Percentiles rank a stretch among this genome's conserved stretches.
These are phyloP conservation scores for Ischnura elegans DNA, from an alignment of 2,888 invertebrate genomes.

Conservation along the genomic window DNA sequence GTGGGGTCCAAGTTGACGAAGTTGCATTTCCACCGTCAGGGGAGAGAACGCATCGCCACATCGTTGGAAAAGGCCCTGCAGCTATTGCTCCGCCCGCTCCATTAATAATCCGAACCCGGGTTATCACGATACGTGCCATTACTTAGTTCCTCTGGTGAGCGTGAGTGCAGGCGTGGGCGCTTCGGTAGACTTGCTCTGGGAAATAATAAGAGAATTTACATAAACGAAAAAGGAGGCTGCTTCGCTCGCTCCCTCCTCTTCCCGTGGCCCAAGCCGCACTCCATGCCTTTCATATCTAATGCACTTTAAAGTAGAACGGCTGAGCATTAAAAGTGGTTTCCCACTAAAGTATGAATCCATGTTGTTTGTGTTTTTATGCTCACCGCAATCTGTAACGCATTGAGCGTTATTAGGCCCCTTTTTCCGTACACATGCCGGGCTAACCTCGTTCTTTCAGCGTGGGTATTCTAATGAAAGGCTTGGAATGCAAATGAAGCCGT, in stretches of 20 bases:
- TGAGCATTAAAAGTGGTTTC: slow-evolving; percentile 3
- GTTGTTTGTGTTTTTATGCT: background rate
- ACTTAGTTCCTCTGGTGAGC: background rate
- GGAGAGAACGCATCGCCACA: background rate
- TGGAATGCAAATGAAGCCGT: background rate
- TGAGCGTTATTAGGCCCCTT: slow-evolving; percentile 9
- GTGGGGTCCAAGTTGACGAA: background rate
- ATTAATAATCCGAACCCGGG: background rate
- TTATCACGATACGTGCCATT: slow-evolving; percentile 11
- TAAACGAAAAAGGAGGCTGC: background rate
- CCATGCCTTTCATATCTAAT: slow-evolving; percentile 2
- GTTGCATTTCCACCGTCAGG: slow-evolving; percentile 16
- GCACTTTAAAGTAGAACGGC: slow-evolving; percentile 22
- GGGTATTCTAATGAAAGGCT: slow-evolving; percentile 12
- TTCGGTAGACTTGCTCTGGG: slow-evolving; percentile 26
- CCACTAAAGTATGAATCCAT: background rate
- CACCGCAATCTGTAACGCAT: slow-evolving; percentile 9
- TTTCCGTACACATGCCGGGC: background rate
- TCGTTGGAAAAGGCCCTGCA: background rate
- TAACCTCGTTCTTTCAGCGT: background rate
- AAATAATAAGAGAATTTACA: slow-evolving; percentile 48
- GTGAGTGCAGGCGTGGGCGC: background rate
- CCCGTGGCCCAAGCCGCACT: background rate
- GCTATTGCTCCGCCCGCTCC: slow-evolving; percentile 4
- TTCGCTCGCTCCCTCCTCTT: background rate